Evolutionary conservation across 2,113 vertebrate species (phyloP).

Genomic region (Ciconia stormi): DNA sequence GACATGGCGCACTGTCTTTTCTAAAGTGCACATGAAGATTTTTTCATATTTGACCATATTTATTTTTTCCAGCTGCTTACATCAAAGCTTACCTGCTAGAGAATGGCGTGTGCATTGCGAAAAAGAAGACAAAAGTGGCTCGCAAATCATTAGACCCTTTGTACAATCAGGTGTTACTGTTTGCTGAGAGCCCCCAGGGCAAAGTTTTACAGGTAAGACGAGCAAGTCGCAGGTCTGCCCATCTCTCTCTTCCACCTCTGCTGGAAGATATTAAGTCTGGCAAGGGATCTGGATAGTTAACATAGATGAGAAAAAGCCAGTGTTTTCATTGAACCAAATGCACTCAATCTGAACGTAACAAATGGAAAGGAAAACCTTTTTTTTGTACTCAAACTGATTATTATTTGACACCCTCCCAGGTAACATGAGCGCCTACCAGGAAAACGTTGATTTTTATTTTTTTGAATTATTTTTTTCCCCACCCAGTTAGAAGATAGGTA

Average conservation of each 20-base stretch:
- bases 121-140: constrained; percentile 98
- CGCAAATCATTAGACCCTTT: constrained; percentile 95
- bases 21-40: neutral
- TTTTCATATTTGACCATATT: neutral
- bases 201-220: constrained; percentile 94
- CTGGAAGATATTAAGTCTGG: neutral
- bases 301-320: neutral
- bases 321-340: neutral
- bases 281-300: neutral
- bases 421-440: neutral
- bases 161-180: constrained; percentile 97
- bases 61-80: constrained; percentile 87
- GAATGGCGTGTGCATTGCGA: constrained; percentile 91
- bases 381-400: neutral
- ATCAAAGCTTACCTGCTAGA: constrained; percentile 98
- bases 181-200: constrained; percentile 93
- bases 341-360: fast-evolving
- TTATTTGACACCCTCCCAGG: neutral
- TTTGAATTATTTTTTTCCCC: neutral
- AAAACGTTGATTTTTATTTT: neutral
- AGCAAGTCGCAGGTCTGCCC: neutral
- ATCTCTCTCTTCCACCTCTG: neutral
- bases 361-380: neutral
- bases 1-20: neutral
- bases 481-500: neutral